These are phyloP conservation scores for Chloroceryle amazona DNA, from an alignment of 2,797 vertebrate genomes.

Conservation along the genomic window DNA sequence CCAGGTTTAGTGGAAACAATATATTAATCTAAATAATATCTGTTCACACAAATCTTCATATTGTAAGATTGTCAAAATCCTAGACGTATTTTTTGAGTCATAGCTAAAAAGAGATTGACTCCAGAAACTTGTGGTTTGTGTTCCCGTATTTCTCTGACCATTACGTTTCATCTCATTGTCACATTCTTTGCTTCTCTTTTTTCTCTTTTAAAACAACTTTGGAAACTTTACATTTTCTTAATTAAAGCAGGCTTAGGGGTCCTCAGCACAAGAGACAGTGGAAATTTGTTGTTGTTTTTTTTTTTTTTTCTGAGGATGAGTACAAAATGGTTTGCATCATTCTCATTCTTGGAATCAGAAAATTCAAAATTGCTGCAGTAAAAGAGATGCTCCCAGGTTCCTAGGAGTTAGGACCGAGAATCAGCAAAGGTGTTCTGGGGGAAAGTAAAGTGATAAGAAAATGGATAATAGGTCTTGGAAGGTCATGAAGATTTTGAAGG, in stretches of 20 bases:
- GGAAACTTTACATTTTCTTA: not conserved
- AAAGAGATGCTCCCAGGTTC: not conserved
- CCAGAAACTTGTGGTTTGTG: not conserved
- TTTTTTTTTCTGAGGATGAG: not conserved
- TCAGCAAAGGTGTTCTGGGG: not conserved
- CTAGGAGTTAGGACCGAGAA: accelerated
- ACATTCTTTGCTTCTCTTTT: not conserved
- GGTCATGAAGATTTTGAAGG: not conserved
- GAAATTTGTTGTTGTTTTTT: not conserved
- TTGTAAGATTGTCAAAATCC: not conserved
- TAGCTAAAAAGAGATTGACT: not conserved
- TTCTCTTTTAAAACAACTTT: not conserved
- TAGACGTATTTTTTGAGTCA: not conserved
- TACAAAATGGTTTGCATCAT: not conserved
- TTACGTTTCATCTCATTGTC: not conserved
- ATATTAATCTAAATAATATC: not conserved
- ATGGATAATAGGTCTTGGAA: not conserved
- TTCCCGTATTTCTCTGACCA: not conserved
- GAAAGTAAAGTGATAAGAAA: not conserved
- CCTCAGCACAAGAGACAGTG: not conserved
- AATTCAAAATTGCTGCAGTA: not conserved
- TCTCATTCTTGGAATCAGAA: not conserved
- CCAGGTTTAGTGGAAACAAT: not conserved
- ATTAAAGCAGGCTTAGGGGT: not conserved
- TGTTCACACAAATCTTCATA: not conserved